A percentile compares a stretch with the other conserved stretches of the same genome.
These are phyloP conservation scores for Willowsia nigromaculata DNA, from an alignment of 2,888 invertebrate species.

Conservation along the genomic window DNA sequence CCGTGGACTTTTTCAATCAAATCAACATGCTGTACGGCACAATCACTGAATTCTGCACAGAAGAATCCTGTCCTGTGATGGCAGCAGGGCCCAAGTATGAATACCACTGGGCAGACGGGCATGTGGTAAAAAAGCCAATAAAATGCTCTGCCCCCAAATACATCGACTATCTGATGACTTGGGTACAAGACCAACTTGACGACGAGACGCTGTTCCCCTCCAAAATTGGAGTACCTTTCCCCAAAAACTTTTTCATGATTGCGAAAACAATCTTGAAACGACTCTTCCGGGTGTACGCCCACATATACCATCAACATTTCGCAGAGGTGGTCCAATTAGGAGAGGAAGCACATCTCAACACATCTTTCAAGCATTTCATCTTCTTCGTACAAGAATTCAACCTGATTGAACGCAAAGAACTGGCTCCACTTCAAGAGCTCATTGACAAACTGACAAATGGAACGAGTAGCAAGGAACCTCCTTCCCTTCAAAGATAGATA, in stretches of 20 bases:
- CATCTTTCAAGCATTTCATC: slow-evolving; percentile 99
- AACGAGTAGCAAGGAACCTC: slow-evolving; percentile 81
- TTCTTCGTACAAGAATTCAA: slow-evolving; percentile 99
- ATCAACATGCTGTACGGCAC: slow-evolving; percentile 99
- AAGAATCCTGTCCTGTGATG: slow-evolving; percentile 98
- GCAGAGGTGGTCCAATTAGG: slow-evolving; percentile 97
- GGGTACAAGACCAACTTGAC: slow-evolving; percentile 98
- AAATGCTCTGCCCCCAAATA: slow-evolving; percentile 95
- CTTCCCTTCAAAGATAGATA: slow-evolving; percentile 70
- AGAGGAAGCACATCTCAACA: slow-evolving; percentile 99
- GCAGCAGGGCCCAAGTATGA: slow-evolving; percentile 99
- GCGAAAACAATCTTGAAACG: slow-evolving; percentile 99
- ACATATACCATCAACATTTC: slow-evolving; percentile 99
- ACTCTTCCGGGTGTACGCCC: slow-evolving; percentile 98
- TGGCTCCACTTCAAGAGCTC: slow-evolving; percentile 97
- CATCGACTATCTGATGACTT: slow-evolving; percentile 85
- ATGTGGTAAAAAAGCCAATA: slow-evolving; percentile 98
- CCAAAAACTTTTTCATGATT: slow-evolving; percentile 97
- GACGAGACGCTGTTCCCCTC: slow-evolving; percentile 99
- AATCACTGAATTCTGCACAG: slow-evolving; percentile 99
- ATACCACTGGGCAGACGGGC: slow-evolving; percentile 99
- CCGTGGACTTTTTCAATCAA: slow-evolving; percentile 99
- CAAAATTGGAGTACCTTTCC: slow-evolving; percentile 99
- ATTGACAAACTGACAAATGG: slow-evolving; percentile 92
- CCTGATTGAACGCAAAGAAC: slow-evolving; percentile 96